These are phyloP conservation scores for Drosophila robusta DNA, from an alignment of 2,888 invertebrate genomes.

Conservation along the genomic window DNA sequence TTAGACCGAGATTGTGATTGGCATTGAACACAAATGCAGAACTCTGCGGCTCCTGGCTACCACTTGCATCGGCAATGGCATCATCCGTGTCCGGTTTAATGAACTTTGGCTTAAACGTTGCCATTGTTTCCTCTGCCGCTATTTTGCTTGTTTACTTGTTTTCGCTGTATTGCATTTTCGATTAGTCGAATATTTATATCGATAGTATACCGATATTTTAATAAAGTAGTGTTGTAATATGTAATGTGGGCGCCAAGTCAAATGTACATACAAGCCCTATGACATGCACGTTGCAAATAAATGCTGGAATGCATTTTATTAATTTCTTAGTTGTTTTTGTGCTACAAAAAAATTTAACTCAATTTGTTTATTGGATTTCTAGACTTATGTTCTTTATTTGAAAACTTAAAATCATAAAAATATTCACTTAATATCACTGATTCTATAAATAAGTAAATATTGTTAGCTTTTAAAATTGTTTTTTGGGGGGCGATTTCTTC, in stretches of 20 bases:
- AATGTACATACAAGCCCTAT: background rate
- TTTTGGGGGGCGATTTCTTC: conserved; percentile 15
- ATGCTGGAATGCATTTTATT: background rate
- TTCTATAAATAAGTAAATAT: conserved; percentile 57
- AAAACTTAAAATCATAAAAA: conserved; percentile 60
- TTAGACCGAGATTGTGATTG: conserved; percentile 92
- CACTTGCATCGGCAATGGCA: conserved; percentile 73
- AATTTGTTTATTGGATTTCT: conserved; percentile 20
- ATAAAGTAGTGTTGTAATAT: background rate
- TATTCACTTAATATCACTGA: conserved; percentile 76
- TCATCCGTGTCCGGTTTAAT: conserved; percentile 76
- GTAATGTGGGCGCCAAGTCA: background rate
- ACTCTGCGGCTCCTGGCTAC: conserved; percentile 43
- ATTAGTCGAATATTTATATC: conserved; percentile 1
- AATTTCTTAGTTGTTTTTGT: background rate
- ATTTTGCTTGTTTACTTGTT: conserved; percentile 15
- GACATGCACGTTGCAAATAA: background rate
- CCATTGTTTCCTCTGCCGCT: conserved; percentile 37
- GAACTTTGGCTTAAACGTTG: conserved; percentile 71
- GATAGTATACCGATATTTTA: background rate
- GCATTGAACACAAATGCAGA: conserved; percentile 93
- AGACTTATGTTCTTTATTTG: conserved; percentile 53
- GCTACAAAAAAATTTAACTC: background rate
- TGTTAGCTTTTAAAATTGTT: conserved; percentile 38
- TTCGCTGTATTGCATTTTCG: background rate